Evolutionary conservation across 92 coral and sea anemone genomes (phyloP).

Genomic region (Epizoanthus ramosus): DNA sequence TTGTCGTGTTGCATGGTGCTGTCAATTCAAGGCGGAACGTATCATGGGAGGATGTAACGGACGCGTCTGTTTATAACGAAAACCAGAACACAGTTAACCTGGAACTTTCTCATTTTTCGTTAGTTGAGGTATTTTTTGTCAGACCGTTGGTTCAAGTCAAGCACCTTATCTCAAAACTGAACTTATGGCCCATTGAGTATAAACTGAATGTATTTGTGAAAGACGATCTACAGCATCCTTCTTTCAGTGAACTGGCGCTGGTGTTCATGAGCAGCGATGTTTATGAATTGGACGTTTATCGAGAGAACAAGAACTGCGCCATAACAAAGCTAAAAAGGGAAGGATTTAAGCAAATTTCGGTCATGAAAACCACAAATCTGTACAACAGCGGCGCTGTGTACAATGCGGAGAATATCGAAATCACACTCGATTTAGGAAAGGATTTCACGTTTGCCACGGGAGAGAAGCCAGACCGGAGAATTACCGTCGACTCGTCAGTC

Average conservation of each 20-base stretch:
- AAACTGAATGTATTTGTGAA: neutral
- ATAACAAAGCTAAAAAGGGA: neutral
- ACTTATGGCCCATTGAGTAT: neutral
- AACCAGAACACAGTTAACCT: neutral
- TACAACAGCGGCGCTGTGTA: neutral
- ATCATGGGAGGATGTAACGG: neutral
- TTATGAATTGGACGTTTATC: neutral
- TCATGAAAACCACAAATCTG: neutral
- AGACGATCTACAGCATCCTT: neutral
- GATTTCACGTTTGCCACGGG: slow-evolving; percentile 4
- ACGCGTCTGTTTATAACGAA: neutral
- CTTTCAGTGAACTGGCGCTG: neutral
- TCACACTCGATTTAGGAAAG: neutral
- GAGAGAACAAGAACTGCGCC: neutral
- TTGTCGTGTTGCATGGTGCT: neutral
- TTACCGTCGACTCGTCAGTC: neutral
- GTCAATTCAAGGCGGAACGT: neutral
- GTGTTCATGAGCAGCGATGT: neutral
- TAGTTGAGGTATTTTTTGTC: neutral
- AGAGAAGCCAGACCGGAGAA: neutral
- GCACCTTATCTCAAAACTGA: neutral
- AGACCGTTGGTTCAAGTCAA: neutral
- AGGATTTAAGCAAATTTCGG: neutral
- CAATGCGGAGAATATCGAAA: neutral
- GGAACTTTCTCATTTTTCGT: neutral